phyloP scores from a whole-genome alignment of 2,888 invertebrate genomes.

The Abrostola tripartita region DNA sequence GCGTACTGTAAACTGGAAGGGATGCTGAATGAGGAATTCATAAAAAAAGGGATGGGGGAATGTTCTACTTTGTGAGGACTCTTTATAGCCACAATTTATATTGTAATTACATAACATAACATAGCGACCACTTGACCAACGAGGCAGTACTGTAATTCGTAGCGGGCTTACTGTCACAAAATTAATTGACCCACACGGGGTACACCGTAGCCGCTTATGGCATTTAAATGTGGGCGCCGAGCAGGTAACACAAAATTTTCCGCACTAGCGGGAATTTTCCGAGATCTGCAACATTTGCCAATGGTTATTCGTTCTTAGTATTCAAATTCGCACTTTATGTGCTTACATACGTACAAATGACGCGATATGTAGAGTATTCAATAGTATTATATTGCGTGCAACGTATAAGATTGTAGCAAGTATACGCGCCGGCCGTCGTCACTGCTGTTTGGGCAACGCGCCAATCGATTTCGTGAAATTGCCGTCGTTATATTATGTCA shows the following conservation, averaged over 20 bases:
- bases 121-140: no score
- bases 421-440: conserved; percentile 21
- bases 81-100: no score
- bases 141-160: no score
- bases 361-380: conserved; percentile 6
- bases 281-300: conserved; percentile 35
- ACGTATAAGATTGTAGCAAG: conserved; percentile 15
- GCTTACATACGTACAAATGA: conserved; percentile 23
- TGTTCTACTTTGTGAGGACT: no score
- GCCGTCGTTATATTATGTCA: conserved; percentile 49
- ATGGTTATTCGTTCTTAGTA: conserved; percentile 13
- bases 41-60: no score
- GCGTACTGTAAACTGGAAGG: no score
- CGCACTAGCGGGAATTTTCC: conserved; percentile 46
- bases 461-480: conserved; percentile 73
- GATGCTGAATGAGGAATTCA: no score
- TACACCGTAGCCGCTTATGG: neutral
- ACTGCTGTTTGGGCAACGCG: conserved; percentile 63
- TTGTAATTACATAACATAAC: no score
- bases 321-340: conserved; percentile 25
- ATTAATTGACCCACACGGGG: no score
- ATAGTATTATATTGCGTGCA: conserved; percentile 16
- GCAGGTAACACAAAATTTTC: conserved; percentile 35
- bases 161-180: no score
- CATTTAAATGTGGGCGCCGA: conserved; percentile 11